phyloP scores from a whole-genome alignment of 2,797 vertebrate species.

The Rhodeus uyekii region DNA sequence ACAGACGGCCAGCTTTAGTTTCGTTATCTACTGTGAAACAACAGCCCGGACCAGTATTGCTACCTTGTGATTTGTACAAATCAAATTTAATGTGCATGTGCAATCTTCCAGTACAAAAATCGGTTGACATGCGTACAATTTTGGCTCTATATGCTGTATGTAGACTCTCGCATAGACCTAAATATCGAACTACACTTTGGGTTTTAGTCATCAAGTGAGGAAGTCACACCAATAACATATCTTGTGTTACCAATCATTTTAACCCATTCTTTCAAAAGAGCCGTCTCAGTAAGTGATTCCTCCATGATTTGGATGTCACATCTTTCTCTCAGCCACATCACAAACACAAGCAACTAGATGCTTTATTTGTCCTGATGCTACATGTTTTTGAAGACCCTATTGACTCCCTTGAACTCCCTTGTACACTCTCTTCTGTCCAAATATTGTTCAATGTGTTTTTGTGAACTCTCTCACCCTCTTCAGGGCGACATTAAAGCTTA shows the following conservation, averaged over 20 bases:
- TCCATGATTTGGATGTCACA: not conserved
- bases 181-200: not conserved
- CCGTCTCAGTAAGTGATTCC: not conserved
- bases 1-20: too few relatives aligned
- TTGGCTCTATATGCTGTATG: too few relatives aligned
- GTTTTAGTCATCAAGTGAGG: not conserved
- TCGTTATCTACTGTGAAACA: not conserved
- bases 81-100: not conserved
- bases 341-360: not conserved
- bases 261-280: not conserved
- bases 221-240: not conserved
- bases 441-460: not conserved
- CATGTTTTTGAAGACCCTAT: not conserved
- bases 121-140: too few relatives aligned
- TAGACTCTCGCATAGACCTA: not conserved
- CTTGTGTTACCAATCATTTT: not conserved
- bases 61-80: not conserved
- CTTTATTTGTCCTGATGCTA: not conserved
- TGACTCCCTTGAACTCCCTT: not conserved
- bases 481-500: not conserved
- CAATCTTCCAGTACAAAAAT: too few relatives aligned
- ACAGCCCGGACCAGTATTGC: not conserved
- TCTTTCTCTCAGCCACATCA: not conserved
- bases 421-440: conserved; percentile 5
- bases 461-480: not conserved